These are phyloP conservation scores for Gallinago undulata DNA, from an alignment of 2,113 vertebrate species.

Conservation along the genomic window DNA sequence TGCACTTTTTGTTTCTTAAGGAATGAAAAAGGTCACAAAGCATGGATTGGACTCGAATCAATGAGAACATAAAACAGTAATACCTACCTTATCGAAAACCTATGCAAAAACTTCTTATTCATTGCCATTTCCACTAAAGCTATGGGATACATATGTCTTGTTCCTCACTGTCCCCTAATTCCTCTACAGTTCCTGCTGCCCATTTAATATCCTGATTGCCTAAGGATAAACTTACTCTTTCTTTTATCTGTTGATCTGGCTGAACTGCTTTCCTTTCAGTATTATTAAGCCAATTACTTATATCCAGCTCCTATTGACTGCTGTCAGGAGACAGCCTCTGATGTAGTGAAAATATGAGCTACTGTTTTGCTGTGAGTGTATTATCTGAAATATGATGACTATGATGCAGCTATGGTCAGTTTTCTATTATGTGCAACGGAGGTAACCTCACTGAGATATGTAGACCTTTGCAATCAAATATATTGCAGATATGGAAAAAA, in stretches of 20 bases:
- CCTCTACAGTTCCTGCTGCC: neutral
- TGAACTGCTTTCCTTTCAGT: neutral
- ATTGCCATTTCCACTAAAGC: neutral
- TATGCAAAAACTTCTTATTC: neutral
- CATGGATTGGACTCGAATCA: neutral
- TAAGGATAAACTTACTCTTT: neutral
- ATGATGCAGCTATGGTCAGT: neutral
- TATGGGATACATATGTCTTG: neutral
- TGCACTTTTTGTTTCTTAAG: neutral
- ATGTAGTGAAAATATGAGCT: neutral
- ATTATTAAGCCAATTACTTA: constrained; percentile 9
- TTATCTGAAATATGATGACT: neutral
- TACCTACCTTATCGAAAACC: neutral
- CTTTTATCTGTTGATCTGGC: neutral
- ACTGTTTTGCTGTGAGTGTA: neutral
- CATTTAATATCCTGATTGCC: neutral
- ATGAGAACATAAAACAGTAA: neutral
- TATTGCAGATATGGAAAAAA: neutral
- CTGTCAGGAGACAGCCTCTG: neutral
- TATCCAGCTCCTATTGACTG: neutral
- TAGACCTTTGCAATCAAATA: neutral
- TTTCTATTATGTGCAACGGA: neutral
- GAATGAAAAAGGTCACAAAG: neutral
- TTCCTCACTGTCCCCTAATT: neutral
- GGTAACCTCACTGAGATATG: neutral